Percentiles rank a stretch among this genome's conserved stretches.
These are phyloP conservation scores for Pelecanus crispus DNA, from an alignment of 2,113 vertebrate species.

Conservation along the genomic window DNA sequence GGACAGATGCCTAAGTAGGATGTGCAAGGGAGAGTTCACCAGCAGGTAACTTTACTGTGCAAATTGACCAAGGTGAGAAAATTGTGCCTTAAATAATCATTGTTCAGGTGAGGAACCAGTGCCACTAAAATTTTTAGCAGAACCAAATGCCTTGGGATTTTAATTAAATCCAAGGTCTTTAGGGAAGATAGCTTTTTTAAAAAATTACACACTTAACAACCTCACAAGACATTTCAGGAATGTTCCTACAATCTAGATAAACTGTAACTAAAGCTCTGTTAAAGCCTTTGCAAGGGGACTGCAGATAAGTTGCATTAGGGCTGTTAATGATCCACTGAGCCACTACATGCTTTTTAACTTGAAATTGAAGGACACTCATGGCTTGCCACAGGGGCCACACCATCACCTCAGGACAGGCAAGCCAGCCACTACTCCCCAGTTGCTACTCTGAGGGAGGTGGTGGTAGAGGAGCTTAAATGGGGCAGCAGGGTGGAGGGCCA, in stretches of 20 bases:
- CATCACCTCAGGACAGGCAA: too few species aligned
- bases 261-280: not conserved
- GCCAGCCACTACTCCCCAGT: too few species aligned
- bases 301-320: not conserved
- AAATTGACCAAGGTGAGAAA: not conserved
- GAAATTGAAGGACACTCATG: not conserved
- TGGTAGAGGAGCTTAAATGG: not conserved
- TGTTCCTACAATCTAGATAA: not conserved
- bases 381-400: not conserved
- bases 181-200: not conserved
- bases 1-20: not conserved
- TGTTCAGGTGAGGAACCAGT: not conserved
- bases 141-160: not conserved
- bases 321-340: not conserved
- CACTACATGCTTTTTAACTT: not conserved
- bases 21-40: not conserved
- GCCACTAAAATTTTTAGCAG: not conserved
- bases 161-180: not conserved
- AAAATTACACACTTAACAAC: not conserved
- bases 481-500: rapidly evolving
- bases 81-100: not conserved
- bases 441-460: not conserved
- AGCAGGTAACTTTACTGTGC: not conserved
- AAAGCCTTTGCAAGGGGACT: not conserved
- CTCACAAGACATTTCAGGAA: not conserved